Evolutionary conservation across 2,888 invertebrate genomes (phyloP), one percentile per base, ranked within the genome.

Genomic region (Loripinus fragilis): DNA sequence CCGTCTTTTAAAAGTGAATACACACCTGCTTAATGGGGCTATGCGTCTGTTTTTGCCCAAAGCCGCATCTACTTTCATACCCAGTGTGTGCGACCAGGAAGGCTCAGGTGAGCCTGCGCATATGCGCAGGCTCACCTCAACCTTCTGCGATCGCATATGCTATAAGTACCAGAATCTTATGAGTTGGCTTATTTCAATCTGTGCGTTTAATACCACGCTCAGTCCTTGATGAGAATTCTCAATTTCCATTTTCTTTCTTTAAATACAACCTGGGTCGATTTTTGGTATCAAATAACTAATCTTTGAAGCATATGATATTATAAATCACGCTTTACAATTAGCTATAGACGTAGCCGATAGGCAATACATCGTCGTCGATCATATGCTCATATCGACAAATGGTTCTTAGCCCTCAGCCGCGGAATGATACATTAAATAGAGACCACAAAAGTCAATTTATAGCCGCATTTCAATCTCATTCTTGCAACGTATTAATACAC

Each of bases 311-410:
- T 69, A 75, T 70, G 69, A 79, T 70, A 41, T 65, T 81, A 81
- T 84, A 84, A 84, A 84, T 84, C 84, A 76, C 78, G 66, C 76
- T 74, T 80, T 72, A 81, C 80, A 84, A 84, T 84, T 84, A 84
- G 79, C 80, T 48, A 28, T 78, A 74, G 80, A 80, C 83, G 70
- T 66, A 76, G 64, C 52, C 79, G 83, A 83, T 74, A 74, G 76
- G 76, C 76, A 74, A 80, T 83, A 83, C 72, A 81, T 81, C 71
- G 78, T 71, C 76, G 68, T 64, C 28, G 65, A 78, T 80, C 83
- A 80, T 83, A 83, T 83, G 83, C 71, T 80, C 65, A 71, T 45
- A 78, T 78, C 67, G 72, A 76, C 76, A 69, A 76, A 66, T 84
- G 80, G 80, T 25, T 67, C 45, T 42, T 67, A 42, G 45, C 42